Evolutionary conservation across 2,113 vertebrate species (phyloP).

Genomic region (Charina bottae): DNA sequence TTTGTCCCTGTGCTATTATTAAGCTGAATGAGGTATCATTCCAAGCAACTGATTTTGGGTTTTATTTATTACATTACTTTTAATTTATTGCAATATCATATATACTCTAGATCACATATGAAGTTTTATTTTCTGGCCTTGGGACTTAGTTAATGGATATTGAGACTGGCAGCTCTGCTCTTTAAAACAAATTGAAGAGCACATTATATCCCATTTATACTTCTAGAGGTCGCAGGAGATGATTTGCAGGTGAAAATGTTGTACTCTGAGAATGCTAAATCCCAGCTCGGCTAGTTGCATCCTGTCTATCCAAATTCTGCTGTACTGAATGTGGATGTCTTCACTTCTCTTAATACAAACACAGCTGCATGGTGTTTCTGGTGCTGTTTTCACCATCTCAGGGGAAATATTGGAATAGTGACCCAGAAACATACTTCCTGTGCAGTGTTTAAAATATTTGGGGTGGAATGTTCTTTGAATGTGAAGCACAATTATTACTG

Average conservation of each 20-base stretch:
- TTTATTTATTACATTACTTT: not conserved
- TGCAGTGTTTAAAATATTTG: not conserved
- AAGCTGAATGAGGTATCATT: not conserved
- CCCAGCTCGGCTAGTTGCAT: constrained; percentile 46
- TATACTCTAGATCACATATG: not conserved
- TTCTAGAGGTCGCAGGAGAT: constrained; percentile 7
- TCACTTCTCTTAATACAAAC: constrained; percentile 52
- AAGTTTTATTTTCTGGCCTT: not conserved
- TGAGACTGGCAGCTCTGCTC: not conserved
- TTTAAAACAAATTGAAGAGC: constrained; percentile 42
- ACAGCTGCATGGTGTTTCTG: constrained; percentile 44
- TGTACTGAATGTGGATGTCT: constrained; percentile 64
- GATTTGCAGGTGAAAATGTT: constrained; percentile 46
- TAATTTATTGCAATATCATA: not conserved
- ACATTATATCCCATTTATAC: constrained; percentile 24
- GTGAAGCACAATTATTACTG: not conserved
- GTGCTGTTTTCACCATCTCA: constrained; percentile 34
- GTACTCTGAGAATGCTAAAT: constrained; percentile 49
- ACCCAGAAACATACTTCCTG: not conserved
- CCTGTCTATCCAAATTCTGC: constrained; percentile 63
- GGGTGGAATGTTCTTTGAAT: constrained; percentile 6
- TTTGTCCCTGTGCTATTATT: not conserved
- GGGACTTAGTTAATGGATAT: not conserved
- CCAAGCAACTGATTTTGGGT: not conserved
- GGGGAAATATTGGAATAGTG: constrained; percentile 1